Conservation (phyloP, 2,888 invertebrate species). For the Antheraea assamensis region DNA sequence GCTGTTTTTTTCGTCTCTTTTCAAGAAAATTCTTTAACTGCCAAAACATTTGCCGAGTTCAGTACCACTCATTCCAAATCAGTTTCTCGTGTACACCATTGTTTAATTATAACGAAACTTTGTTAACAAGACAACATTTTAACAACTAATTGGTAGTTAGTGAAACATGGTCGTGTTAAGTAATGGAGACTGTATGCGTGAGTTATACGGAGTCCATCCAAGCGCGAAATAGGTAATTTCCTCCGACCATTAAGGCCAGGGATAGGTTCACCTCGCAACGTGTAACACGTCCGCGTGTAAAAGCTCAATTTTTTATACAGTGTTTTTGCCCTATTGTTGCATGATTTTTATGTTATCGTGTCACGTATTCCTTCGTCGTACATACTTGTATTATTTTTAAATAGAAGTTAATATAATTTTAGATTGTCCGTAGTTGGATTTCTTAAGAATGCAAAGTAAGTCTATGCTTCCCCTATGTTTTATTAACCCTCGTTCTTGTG, state of each 20-base stretch:
- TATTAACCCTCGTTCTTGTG: too few species aligned
- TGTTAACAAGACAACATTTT: conserved; percentile 17
- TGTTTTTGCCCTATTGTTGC: conserved; percentile 5
- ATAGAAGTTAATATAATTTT: background rate
- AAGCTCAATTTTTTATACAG: conserved; percentile 39
- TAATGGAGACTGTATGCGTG: conserved; percentile 43
- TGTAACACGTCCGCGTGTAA: conserved; percentile 46
- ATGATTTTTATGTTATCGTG: conserved; percentile 36
- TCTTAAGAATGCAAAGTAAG: background rate
- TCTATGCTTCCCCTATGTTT: too few species aligned
- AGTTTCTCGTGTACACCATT: background rate
- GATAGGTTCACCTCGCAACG: conserved; percentile 40
- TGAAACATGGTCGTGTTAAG: conserved; percentile 38
- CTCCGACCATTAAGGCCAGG: conserved; percentile 48
- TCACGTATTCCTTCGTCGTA: conserved; percentile 34
- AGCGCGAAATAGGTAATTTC: conserved; percentile 65
- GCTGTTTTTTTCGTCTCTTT: background rate
- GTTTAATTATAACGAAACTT: background rate
- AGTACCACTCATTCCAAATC: background rate
- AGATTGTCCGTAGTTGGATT: background rate
- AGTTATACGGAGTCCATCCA: conserved; percentile 46
- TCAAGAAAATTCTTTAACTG: background rate
- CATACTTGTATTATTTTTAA: background rate
- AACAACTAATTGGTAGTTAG: conserved; percentile 34
- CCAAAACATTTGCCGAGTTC: background rate